Base-by-base conservation (phyloP, 2,113 vertebrate species). In the Clarias macrocephalus region DNA sequence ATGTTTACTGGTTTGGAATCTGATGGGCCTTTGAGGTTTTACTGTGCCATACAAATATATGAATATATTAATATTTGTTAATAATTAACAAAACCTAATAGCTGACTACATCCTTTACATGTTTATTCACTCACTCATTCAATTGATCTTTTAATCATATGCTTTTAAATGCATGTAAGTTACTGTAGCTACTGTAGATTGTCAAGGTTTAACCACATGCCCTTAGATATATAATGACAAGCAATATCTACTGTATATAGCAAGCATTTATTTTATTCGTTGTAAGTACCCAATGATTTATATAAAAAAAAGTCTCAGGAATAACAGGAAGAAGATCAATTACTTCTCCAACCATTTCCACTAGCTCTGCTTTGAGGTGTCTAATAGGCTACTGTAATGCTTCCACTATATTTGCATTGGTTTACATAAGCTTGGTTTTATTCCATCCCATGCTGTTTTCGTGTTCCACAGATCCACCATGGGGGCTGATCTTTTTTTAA, bases 381-480 rank as follows among this genome's bases (percentile, higher is more conserved):
- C 77, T 85, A 82, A 60, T 52, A 77, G 70, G 62, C 65, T 79
- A 62, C n/a, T 23, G 72, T 63, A 62, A 66, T 82, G 52, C 54
- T 18, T 76, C 79, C 68, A 18, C 42, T 84, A 66, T 72, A 82
- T 91, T 82, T 85, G 60, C 80, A 48, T 13, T 72, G 54, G 52
- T 52, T 89, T 84, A 79, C 37, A 72, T 70, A 86, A 65, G 66
- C 52, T 73, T 57, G 81, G 42, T 28, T 72, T 80, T 79, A 76
- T 80, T 28, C 65, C 85, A 60, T 30, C 85, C 63, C 52, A 72
- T 30, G 66, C 85, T 82, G 82, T 81, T 82, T 63, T 73, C 54
- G 75, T 30, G 10, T 60, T 80, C 54, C 10, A 5, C 37, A 72
- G 21, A n/a, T 59, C 60, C 89, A 80, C 80, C 66, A 68, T 30